These are phyloP conservation scores for Lobophora halterata DNA, from an alignment of 2,888 invertebrate genomes.

Conservation along the genomic window DNA sequence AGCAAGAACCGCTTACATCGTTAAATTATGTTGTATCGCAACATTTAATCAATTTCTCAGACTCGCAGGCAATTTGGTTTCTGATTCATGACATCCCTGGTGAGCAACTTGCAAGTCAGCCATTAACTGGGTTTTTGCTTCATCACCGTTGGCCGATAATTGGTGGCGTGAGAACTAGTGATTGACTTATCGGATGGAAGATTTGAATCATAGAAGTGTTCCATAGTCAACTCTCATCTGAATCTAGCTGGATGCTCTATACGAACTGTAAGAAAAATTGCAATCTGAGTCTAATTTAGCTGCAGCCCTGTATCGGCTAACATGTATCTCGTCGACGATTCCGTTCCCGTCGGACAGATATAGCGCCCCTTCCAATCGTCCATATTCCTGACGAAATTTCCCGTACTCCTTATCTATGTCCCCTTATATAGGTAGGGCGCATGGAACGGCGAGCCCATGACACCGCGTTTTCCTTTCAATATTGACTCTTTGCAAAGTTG, in stretches of 20 bases:
- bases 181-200: conserved; percentile 39
- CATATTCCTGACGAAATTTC: conserved; percentile 22
- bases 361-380: conserved; percentile 23
- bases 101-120: conserved; percentile 38
- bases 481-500: conserved; percentile 6
- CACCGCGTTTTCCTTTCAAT: conserved; percentile 21
- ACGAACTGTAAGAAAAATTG: too few relatives aligned
- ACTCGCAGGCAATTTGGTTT: neutral
- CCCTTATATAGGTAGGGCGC: conserved; percentile 16
- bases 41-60: neutral
- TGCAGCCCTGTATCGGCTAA: too few relatives aligned
- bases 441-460: conserved; percentile 17
- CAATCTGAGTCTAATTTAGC: neutral
- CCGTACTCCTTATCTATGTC: conserved; percentile 23
- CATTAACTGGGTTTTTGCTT: conserved; percentile 41
- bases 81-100: neutral
- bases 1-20: too few relatives aligned
- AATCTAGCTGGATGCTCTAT: too few relatives aligned
- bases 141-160: conserved; percentile 40
- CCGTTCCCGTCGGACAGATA: conserved; percentile 12
- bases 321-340: conserved; percentile 3
- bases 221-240: too few relatives aligned
- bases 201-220: too few relatives aligned
- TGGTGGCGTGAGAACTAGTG: conserved; percentile 45
- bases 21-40: too few relatives aligned